Percentiles rank a stretch among this genome's conserved stretches.
phyloP scores from a whole-genome alignment of 1,140 invertebrate genomes.

The Drosophila kurseongensis region DNA sequence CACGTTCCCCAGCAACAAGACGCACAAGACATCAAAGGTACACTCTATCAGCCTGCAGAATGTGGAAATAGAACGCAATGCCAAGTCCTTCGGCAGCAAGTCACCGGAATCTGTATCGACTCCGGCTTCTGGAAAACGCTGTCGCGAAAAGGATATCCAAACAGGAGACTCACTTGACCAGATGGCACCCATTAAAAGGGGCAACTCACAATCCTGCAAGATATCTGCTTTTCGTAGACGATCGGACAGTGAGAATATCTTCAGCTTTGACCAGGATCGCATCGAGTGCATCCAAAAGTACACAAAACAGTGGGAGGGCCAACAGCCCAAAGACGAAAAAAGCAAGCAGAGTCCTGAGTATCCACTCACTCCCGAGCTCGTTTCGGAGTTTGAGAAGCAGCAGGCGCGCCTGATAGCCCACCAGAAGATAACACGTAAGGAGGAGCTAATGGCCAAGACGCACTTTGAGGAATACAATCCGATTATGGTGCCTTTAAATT shows the following conservation, averaged over 20 bases:
- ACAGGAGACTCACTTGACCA: constrained; percentile 76
- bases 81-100: constrained; percentile 82
- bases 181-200: constrained; percentile 67
- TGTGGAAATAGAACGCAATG: constrained; percentile 88
- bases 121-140: constrained; percentile 67
- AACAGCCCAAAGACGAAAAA: constrained; percentile 85
- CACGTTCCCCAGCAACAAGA: constrained; percentile 87
- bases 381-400: constrained; percentile 87
- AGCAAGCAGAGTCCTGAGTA: constrained; percentile 81
- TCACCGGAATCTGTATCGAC: constrained; percentile 75
- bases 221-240: constrained; percentile 83
- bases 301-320: constrained; percentile 86
- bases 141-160: constrained; percentile 77
- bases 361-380: constrained; percentile 85
- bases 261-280: constrained; percentile 89
- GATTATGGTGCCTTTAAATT: constrained; percentile 76
- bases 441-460: constrained; percentile 87
- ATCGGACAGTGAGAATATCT: constrained; percentile 87
- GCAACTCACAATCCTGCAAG: constrained; percentile 78
- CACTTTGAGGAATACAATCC: constrained; percentile 88
- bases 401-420: constrained; percentile 80
- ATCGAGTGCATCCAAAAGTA: constrained; percentile 88
- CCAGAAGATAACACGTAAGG: constrained; percentile 86
- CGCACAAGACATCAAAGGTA: constrained; percentile 86
- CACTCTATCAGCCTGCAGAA: constrained; percentile 88